Conservation (phyloP, 2,888 invertebrate species). For the Cephus nigrinus region DNA sequence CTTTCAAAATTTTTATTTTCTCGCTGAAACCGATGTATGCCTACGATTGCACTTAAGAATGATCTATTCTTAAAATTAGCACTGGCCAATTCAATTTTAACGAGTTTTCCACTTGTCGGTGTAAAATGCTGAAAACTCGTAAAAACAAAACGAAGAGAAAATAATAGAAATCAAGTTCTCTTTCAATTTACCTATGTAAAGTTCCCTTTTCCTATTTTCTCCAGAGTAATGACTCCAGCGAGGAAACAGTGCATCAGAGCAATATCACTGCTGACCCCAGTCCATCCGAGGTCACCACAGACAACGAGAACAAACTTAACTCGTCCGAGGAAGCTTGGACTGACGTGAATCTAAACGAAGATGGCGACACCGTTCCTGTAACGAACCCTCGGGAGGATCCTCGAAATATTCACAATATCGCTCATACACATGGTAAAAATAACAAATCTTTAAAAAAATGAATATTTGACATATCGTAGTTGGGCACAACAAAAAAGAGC, state of each 20-base stretch:
- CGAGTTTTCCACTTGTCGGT: not conserved
- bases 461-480: not conserved
- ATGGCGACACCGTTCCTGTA: constrained; percentile 69
- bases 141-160: constrained; percentile 26
- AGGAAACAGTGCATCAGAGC: constrained; percentile 70
- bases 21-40: not conserved
- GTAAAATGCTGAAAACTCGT: not conserved
- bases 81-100: not conserved
- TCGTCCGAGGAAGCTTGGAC: constrained; percentile 88
- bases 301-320: constrained; percentile 63
- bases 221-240: constrained; percentile 88
- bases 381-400: constrained; percentile 67
- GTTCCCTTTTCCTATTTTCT: constrained; percentile 36
- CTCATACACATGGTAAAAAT: constrained; percentile 67
- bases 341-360: constrained; percentile 91
- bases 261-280: constrained; percentile 61
- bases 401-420: constrained; percentile 71
- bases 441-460: not conserved
- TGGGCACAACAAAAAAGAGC: not conserved
- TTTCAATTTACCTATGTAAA: constrained; percentile 11
- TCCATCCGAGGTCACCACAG: constrained; percentile 62
- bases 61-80: not conserved
- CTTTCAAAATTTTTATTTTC: constrained; percentile 5
- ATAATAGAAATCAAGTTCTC: constrained; percentile 18
- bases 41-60: not conserved